phyloP scores from a whole-genome alignment of 1,140 invertebrate genomes.

The Trichomalopsis sarcophagae region DNA sequence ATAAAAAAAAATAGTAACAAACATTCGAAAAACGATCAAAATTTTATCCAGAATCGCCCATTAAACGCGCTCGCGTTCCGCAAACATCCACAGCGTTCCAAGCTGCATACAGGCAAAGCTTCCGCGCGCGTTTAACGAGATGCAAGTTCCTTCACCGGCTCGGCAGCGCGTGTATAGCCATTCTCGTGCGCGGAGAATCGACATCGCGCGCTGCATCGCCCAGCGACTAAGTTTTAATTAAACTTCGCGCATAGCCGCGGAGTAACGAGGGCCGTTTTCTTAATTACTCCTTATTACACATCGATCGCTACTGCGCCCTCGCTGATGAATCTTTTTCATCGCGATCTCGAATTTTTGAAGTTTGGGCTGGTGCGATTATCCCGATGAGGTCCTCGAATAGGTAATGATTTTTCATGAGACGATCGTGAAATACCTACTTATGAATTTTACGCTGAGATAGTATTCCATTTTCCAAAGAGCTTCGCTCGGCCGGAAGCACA shows the following conservation, averaged over 20 bases:
- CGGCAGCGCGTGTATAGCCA: background rate
- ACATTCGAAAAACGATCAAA: background rate
- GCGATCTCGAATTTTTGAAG: background rate
- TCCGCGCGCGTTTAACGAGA: background rate
- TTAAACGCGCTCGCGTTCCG: background rate
- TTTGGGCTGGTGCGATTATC: too few species aligned
- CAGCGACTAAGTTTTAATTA: conserved; percentile 37
- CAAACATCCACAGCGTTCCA: background rate
- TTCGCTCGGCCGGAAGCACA: too few species aligned
- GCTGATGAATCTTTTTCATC: background rate
- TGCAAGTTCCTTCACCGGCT: conserved; percentile 14
- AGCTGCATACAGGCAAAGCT: background rate
- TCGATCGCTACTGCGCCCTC: background rate
- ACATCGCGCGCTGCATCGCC: background rate
- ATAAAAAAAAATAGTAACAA: too few species aligned
- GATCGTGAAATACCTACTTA: too few species aligned
- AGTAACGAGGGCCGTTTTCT: conserved; percentile 24
- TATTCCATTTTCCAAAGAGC: too few species aligned
- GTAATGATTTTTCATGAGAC: too few species aligned
- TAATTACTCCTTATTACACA: conserved; percentile 34
- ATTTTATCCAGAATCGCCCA: background rate
- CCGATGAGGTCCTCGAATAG: too few species aligned
- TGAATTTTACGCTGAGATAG: too few species aligned
- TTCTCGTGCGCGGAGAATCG: background rate
- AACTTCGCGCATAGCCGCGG: conserved; percentile 5